phyloP scores from a whole-genome alignment of 92 coral and sea anemone species.

The Phenganax marumi region DNA sequence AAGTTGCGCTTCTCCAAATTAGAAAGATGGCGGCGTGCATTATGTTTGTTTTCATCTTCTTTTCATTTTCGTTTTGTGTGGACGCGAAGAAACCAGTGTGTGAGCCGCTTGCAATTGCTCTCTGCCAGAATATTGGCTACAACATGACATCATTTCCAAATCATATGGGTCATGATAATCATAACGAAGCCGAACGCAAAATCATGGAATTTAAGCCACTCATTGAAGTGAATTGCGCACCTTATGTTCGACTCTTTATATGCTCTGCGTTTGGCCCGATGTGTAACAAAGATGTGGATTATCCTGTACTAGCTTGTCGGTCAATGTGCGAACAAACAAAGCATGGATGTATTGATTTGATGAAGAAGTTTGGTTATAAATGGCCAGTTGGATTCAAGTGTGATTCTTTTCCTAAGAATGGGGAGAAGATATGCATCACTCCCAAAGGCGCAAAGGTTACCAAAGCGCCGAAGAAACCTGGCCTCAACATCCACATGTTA shows the following conservation, averaged over 20 bases:
- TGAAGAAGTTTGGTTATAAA: slow-evolving; percentile 82
- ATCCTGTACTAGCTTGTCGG: slow-evolving; percentile 79
- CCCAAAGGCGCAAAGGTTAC: slow-evolving; percentile 58
- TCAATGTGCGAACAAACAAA: slow-evolving; percentile 89
- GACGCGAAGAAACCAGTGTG: slow-evolving; percentile 48
- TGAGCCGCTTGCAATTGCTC: slow-evolving; percentile 69
- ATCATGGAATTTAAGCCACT: slow-evolving; percentile 82
- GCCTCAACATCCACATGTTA: too few species aligned
- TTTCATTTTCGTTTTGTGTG: not conserved
- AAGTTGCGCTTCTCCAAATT: not conserved
- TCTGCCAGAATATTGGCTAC: slow-evolving; percentile 82
- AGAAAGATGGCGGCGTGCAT: slow-evolving; percentile 17
- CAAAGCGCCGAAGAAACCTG: slow-evolving; percentile 54
- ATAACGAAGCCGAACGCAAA: slow-evolving; percentile 69
- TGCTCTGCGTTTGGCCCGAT: slow-evolving; percentile 91
- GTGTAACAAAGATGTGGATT: slow-evolving; percentile 69
- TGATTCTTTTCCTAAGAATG: slow-evolving; percentile 53
- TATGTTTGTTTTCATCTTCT: not conserved
- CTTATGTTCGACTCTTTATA: slow-evolving; percentile 71
- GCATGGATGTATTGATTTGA: slow-evolving; percentile 71
- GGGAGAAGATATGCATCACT: slow-evolving; percentile 4
- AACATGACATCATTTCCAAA: slow-evolving; percentile 87
- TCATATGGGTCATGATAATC: slow-evolving; percentile 78
- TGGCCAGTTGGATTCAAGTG: slow-evolving; percentile 94
- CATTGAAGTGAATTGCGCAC: slow-evolving; percentile 75